phyloP scores from a whole-genome alignment of 2,113 vertebrate genomes.

The Lepus europaeus region DNA sequence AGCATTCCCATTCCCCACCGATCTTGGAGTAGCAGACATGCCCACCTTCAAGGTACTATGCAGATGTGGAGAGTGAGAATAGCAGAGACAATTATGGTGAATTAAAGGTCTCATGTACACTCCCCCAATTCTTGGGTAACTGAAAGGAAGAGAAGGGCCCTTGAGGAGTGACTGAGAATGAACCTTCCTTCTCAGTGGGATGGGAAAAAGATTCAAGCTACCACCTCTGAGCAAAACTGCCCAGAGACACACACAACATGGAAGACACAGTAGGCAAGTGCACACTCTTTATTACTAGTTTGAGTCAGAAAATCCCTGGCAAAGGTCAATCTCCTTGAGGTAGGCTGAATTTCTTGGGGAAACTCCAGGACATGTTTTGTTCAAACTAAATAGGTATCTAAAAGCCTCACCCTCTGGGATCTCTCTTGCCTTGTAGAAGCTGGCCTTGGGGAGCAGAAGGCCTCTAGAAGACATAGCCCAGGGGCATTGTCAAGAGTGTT shows the following conservation, averaged over 20 bases:
- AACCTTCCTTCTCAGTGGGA: neutral
- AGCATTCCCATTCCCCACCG: neutral
- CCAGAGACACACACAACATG: neutral
- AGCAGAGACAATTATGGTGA: neutral
- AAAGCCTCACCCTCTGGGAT: neutral
- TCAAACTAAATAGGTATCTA: neutral
- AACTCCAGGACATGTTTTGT: neutral
- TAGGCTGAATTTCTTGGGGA: neutral
- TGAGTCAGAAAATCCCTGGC: neutral
- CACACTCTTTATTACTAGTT: constrained; percentile 33
- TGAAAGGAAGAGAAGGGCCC: neutral
- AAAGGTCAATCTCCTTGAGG: neutral
- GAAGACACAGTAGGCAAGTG: constrained; percentile 1
- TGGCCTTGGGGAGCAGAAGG: neutral
- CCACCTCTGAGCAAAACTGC: neutral
- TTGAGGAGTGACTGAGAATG: neutral
- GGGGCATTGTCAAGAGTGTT: neutral
- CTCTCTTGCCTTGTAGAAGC: neutral
- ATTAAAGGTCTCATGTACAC: neutral
- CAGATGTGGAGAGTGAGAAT: neutral
- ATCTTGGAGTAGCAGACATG: neutral
- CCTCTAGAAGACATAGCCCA: neutral
- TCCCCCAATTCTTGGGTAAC: neutral
- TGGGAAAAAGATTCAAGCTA: neutral
- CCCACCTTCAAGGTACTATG: neutral